phyloP scores from a whole-genome alignment of 2,888 invertebrate species.

The Zaprionus obscuricornis region DNA sequence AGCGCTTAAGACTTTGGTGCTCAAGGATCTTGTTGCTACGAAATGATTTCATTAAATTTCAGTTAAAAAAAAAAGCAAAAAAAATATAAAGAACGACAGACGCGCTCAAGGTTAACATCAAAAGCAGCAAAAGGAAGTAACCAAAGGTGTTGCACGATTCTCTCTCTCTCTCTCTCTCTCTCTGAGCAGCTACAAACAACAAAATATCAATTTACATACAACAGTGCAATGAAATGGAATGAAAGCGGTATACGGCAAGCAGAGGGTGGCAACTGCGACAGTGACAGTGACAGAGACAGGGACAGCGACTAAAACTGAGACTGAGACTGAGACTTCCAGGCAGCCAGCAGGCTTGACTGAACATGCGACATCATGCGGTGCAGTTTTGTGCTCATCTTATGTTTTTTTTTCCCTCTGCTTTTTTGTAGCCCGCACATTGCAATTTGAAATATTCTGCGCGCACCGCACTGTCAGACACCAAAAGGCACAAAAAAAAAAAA shows the following conservation, averaged over 20 bases:
- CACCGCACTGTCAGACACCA: conserved; percentile 69
- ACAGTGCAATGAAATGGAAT: conserved; percentile 4
- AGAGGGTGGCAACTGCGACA: no score
- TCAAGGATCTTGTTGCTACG: conserved; percentile 28
- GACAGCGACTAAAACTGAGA: not conserved
- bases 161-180: not conserved
- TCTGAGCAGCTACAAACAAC: conserved; percentile 8
- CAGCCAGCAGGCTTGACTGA: conserved; percentile 40
- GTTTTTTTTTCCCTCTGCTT: conserved; percentile 9
- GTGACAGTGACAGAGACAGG: not conserved
- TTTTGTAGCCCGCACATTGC: conserved; percentile 67
- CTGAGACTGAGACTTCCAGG: conserved; percentile 13
- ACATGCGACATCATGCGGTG: conserved; percentile 66
- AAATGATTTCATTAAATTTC: conserved; percentile 76
- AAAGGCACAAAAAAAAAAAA: no score
- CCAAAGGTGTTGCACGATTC: conserved; percentile 58
- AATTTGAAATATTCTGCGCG: conserved; percentile 74
- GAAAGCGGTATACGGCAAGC: no score
- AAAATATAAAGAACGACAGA: conserved; percentile 38
- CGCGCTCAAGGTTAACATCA: conserved; percentile 65
- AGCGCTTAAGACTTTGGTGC: conserved; percentile 17
- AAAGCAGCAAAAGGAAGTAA: conserved; percentile 53
- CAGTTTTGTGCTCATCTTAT: conserved; percentile 22
- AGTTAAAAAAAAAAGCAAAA: conserved; percentile 55
- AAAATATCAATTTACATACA: conserved; percentile 76